phyloP scores from a whole-genome alignment of 2,888 invertebrate genomes.

The Nysson spinosus region DNA sequence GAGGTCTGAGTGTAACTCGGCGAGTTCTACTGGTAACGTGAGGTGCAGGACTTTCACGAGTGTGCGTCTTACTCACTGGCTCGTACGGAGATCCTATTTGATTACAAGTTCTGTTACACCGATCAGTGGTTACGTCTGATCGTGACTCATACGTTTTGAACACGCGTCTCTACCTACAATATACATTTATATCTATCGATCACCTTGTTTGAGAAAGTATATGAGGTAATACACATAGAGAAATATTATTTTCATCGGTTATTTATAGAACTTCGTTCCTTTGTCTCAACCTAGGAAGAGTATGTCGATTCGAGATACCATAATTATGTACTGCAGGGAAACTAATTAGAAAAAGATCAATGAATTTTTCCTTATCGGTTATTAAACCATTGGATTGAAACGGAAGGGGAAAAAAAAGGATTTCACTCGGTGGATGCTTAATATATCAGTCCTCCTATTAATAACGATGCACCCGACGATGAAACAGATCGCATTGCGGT shows the following conservation, averaged over 20 bases:
- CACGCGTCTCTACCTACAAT: slow-evolving; percentile 24
- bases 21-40: slow-evolving; percentile 39
- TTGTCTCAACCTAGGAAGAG: neutral
- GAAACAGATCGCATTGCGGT: neutral
- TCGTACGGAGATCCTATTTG: slow-evolving; percentile 62
- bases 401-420: too few relatives aligned
- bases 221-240: slow-evolving; percentile 42
- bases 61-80: slow-evolving; percentile 53
- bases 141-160: slow-evolving; percentile 57
- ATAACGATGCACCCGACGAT: neutral
- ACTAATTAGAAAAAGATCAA: neutral
- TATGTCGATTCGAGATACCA: too few relatives aligned
- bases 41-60: slow-evolving; percentile 56
- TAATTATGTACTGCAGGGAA: too few relatives aligned
- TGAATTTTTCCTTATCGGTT: too few relatives aligned
- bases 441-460: neutral
- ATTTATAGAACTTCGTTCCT: slow-evolving; percentile 18
- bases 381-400: too few relatives aligned
- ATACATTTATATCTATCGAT: slow-evolving; percentile 48
- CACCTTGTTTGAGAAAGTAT: slow-evolving; percentile 58
- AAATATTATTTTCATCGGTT: slow-evolving; percentile 47
- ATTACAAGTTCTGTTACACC: slow-evolving; percentile 55
- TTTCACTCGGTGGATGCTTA: too few relatives aligned
- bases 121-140: slow-evolving; percentile 59
- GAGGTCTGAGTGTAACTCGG: slow-evolving; percentile 24